Evolutionary conservation across 2,797 vertebrate species (phyloP), one percentile per base, ranked within the genome.

Genomic region (Antennarius maculatus): DNA sequence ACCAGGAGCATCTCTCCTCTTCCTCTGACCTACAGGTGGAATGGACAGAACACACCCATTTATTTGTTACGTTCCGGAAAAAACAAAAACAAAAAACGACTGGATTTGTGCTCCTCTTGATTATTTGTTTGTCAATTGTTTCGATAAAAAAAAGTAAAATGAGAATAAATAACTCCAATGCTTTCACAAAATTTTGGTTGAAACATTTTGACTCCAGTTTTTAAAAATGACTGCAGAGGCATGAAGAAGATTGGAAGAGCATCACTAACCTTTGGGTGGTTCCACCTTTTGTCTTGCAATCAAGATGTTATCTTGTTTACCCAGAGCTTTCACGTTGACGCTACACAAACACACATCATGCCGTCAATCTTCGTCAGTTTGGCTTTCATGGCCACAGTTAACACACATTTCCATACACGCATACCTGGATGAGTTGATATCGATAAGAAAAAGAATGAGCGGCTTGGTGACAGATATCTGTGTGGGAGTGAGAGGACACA

Each of bases 401-500:
- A 39, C 6, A 52, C n/a, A 57, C 18, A 63, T 15, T 45, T 43
- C 1, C 7, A 29, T 48, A 61, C 2, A 0, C 7, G 83, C 91
- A 71, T 59, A 95, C 94, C 86, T 89, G 5, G 42, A 71, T 0
- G 53, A 62, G 2, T 51, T 57, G 14, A 88, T 18, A 61, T 95
- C 67, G 14, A 96, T 84, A 46, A 90, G 71, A 67, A 96, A 95
- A 53, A 94, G 76, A 58, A 93, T 79, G 13, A 91, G 74, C 3
- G 92, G 88, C 64, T 91, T 91, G 0, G 73, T 75, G 18, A 79
- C 84, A 49, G 67, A 56, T 2, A 52, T 8, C 14, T 82, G 80
- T 0, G 2, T 6, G 58, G 81, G 17, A 1, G 31, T 70, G 47
- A 91, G 86, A 0, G 83, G 85, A 31, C 95, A 95, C 2, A 28